A percentile compares a stretch with the other conserved stretches of the same genome.
Evolutionary conservation across 2,888 invertebrate species (phyloP).

Genomic region (Dromius quadrimaculatus): DNA sequence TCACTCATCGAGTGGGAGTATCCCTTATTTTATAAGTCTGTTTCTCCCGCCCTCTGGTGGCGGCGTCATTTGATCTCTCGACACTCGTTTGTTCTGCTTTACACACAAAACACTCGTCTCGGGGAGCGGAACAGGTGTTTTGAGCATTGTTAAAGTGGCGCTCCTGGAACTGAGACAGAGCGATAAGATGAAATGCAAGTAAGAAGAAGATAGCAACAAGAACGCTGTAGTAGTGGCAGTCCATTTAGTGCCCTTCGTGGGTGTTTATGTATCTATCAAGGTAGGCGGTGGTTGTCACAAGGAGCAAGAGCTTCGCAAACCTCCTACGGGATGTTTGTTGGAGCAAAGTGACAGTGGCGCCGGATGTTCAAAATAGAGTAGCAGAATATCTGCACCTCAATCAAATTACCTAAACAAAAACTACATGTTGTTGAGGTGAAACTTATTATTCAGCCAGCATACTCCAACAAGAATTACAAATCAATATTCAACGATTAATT

Average conservation of each 20-base stretch:
- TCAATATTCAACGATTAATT: too few relatives aligned
- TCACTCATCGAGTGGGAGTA: neutral
- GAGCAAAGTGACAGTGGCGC: neutral
- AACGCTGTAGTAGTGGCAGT: constrained; percentile 56
- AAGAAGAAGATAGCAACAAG: constrained; percentile 4
- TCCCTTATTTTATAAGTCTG: neutral
- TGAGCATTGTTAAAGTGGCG: constrained; percentile 45
- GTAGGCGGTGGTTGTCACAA: constrained; percentile 42
- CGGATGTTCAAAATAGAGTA: neutral
- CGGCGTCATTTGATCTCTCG: constrained; percentile 5
- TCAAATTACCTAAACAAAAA: too few relatives aligned
- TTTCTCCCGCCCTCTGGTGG: neutral
- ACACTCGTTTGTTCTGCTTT: constrained; percentile 39
- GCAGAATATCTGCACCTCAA: too few relatives aligned
- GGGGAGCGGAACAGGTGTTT: constrained; percentile 49
- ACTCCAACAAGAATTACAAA: too few relatives aligned
- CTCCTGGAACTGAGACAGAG: neutral
- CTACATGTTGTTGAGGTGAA: too few relatives aligned
- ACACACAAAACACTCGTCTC: constrained; percentile 49
- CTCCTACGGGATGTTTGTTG: constrained; percentile 36
- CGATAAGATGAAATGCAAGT: neutral
- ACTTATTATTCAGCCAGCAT: too few relatives aligned
- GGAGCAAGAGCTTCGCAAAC: constrained; percentile 13
- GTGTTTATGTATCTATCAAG: constrained; percentile 60
- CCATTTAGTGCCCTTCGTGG: constrained; percentile 59